These are phyloP conservation scores for Stylophora pistillata DNA, from an alignment of 64 coral and sea anemone species.

Conservation along the genomic window DNA sequence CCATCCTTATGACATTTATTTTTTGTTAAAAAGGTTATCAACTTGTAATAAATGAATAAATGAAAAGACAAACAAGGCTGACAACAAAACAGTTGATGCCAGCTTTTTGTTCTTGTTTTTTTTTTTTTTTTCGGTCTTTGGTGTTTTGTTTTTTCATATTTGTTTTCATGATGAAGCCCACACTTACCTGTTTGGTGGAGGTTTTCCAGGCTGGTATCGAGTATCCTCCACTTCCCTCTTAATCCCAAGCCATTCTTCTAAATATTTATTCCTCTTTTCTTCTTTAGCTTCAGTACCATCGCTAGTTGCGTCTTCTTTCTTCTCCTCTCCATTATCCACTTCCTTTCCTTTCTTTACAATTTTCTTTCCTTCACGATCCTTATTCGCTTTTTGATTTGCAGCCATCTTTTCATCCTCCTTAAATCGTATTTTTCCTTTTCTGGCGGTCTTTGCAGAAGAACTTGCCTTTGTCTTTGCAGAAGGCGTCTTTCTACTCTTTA, in stretches of 20 bases:
- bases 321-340: neutral
- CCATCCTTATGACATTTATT: too few species aligned
- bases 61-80: too few species aligned
- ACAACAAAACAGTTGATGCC: too few species aligned
- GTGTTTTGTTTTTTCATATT: too few species aligned
- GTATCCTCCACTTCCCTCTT: slow-evolving; percentile 76
- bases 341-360: slow-evolving; percentile 23
- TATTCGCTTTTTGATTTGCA: slow-evolving; percentile 4
- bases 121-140: too few species aligned
- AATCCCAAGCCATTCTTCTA: slow-evolving; percentile 89
- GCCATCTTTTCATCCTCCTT: slow-evolving; percentile 23
- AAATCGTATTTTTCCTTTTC: slow-evolving; percentile 31
- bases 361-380: slow-evolving; percentile 15
- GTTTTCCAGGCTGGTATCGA: slow-evolving; percentile 84
- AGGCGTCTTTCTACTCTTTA: slow-evolving; percentile 6
- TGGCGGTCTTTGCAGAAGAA: slow-evolving; percentile 15
- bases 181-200: slow-evolving; percentile 78
- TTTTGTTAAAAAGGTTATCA: too few species aligned
- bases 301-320: slow-evolving; percentile 29
- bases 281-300: slow-evolving; percentile 50
- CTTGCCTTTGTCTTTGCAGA: slow-evolving; percentile 38
- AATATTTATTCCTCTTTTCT: slow-evolving; percentile 70
- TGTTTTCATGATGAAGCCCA: neutral
- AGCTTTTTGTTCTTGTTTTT: too few species aligned
- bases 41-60: too few species aligned